Conservation (phyloP, 1,140 invertebrate genomes). For the Chironomus striatipennis region DNA sequence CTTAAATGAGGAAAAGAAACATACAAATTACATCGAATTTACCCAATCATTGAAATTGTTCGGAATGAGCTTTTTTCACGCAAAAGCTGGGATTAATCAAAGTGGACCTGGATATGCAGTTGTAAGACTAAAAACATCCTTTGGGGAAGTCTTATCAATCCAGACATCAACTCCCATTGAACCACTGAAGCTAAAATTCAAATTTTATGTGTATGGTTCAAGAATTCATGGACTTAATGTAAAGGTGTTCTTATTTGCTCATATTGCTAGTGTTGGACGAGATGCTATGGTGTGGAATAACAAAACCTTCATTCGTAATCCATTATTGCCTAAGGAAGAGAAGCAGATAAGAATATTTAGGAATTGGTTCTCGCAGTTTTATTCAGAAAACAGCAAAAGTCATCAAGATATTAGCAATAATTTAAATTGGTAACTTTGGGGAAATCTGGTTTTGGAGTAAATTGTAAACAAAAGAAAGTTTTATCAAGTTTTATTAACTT, state of each 20-base stretch:
- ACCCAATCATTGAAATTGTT: slow-evolving; percentile 30
- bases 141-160: slow-evolving; percentile 59
- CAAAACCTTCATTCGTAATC: slow-evolving; percentile 64
- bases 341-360: slow-evolving; percentile 61
- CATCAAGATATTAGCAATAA: background rate
- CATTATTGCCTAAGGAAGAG: slow-evolving; percentile 68
- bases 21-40: slow-evolving; percentile 28
- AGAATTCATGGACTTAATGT: slow-evolving; percentile 51
- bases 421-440: background rate
- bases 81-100: slow-evolving; percentile 42
- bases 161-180: slow-evolving; percentile 75
- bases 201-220: slow-evolving; percentile 64
- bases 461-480: no score
- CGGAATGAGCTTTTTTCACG: slow-evolving; percentile 30
- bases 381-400: slow-evolving; percentile 63
- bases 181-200: slow-evolving; percentile 65
- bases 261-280: slow-evolving; percentile 73
- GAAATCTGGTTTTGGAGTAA: no score
- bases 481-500: no score
- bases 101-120: slow-evolving; percentile 75
- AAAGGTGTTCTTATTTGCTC: slow-evolving; percentile 57
- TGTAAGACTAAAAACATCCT: slow-evolving; percentile 49
- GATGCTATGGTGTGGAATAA: slow-evolving; percentile 86
- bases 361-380: slow-evolving; percentile 82
- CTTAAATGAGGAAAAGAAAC: slow-evolving; percentile 27